Evolutionary conservation across 2,797 vertebrate genomes (phyloP).

Genomic region (Strix occidentalis): DNA sequence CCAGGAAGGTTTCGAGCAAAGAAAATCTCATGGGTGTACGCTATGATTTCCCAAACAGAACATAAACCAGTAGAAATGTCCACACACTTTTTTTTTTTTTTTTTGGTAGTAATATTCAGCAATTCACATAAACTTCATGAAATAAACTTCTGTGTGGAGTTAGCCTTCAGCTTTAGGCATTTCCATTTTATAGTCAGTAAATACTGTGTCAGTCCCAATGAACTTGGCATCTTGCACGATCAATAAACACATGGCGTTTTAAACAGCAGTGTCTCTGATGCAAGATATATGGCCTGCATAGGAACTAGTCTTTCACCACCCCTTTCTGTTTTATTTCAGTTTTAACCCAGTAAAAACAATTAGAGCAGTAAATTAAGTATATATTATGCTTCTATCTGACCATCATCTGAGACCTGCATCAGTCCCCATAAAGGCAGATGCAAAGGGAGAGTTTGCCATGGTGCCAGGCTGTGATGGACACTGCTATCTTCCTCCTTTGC

Average conservation of each 20-base stretch:
- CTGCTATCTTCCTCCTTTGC: neutral
- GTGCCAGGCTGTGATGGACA: neutral
- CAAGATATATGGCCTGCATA: neutral
- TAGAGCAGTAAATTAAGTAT: neutral
- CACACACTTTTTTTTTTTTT: neutral
- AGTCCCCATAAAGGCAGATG: neutral
- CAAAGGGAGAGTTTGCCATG: rapidly evolving
- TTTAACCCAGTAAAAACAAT: neutral
- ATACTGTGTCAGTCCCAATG: neutral
- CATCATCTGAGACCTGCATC: neutral
- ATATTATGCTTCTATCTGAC: neutral
- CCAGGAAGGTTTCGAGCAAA: neutral
- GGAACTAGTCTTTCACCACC: neutral
- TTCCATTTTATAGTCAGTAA: conserved; percentile 1
- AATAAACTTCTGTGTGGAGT: neutral
- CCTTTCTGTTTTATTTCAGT: neutral
- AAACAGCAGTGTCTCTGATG: neutral
- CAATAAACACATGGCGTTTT: neutral
- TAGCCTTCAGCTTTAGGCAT: neutral
- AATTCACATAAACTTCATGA: neutral
- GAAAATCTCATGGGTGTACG: neutral
- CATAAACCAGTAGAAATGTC: conserved; percentile 2
- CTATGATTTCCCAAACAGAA: conserved; percentile 17
- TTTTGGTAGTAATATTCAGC: neutral
- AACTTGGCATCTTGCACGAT: neutral